Percentiles rank a stretch among this genome's conserved stretches.
Conservation (phyloP, 2,113 vertebrate species). For the Epinephelus lanceolatus region DNA sequence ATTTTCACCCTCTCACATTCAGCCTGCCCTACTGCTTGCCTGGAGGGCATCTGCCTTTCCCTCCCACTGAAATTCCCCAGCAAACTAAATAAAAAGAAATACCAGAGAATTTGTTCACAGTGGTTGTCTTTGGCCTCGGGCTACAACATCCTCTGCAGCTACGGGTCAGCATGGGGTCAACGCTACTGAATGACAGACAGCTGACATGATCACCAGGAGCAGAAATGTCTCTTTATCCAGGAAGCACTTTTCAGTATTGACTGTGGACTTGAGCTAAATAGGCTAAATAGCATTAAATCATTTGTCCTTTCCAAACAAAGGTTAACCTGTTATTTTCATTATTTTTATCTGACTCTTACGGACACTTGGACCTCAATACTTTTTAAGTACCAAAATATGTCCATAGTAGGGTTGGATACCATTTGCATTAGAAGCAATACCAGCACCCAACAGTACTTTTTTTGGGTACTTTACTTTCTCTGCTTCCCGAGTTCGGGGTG, state of each 20-base stretch:
- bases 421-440: no score
- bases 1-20: slow-evolving; percentile 19
- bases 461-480: no score
- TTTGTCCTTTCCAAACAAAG: slow-evolving; percentile 26
- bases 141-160: slow-evolving; percentile 59
- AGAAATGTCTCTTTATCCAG: slow-evolving; percentile 20
- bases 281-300: slow-evolving; percentile 14
- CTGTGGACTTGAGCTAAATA: slow-evolving; percentile 3
- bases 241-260: slow-evolving; percentile 5
- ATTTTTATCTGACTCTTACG: background rate
- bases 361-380: background rate
- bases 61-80: slow-evolving; percentile 55
- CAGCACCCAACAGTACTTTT: no score
- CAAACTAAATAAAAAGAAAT: slow-evolving; percentile 65
- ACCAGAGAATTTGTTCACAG: slow-evolving; percentile 62
- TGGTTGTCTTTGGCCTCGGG: slow-evolving; percentile 40
- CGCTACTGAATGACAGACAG: slow-evolving; percentile 56
- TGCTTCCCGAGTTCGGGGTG: no score
- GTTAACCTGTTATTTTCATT: slow-evolving; percentile 19
- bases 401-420: no score
- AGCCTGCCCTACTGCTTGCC: slow-evolving; percentile 40
- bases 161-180: slow-evolving; percentile 64
- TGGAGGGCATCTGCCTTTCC: slow-evolving; percentile 52
- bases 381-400: background rate
- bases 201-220: slow-evolving; percentile 31